A percentile compares a stretch with the other conserved stretches of the same genome.
Conservation (phyloP, 2,113 vertebrate genomes). For the Colossoma macropomum region DNA sequence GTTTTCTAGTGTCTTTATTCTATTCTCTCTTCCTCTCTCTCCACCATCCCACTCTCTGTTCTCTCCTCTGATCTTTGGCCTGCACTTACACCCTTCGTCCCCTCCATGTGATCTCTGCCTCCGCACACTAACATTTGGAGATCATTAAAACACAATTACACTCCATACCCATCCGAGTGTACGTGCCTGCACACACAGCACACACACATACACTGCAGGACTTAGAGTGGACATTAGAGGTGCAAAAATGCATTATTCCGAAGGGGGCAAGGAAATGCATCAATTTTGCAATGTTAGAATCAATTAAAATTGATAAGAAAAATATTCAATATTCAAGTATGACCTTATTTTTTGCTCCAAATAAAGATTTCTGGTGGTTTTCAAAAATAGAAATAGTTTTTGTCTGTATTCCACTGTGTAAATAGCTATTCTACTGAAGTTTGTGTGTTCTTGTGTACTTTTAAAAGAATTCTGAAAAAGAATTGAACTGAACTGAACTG, state of each 20-base stretch:
- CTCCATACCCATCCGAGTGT: neutral
- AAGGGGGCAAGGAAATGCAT: neutral
- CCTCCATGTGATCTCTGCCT: neutral
- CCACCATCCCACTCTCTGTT: neutral
- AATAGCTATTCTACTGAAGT: no score
- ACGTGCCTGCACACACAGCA: neutral
- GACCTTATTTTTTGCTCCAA: no score
- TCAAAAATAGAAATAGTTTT: no score
- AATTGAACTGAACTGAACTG: no score
- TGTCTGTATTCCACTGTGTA: no score
- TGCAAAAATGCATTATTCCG: neutral
- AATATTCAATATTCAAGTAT: no score
- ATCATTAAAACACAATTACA: slow-evolving; percentile 16
- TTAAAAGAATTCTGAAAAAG: no score
- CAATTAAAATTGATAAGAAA: neutral
- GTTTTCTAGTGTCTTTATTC: neutral
- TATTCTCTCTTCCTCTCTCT: neutral
- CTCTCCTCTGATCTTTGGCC: neutral
- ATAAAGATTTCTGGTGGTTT: no score
- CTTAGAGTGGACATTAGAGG: neutral
- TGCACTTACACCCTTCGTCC: neutral
- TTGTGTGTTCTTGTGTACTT: no score
- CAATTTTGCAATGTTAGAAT: neutral
- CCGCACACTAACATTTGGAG: neutral
- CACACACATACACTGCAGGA: neutral